A percentile compares a stretch with the other conserved stretches of the same genome.
Evolutionary conservation across 2,888 invertebrate genomes (phyloP).

Genomic region (Escarpia spicata): DNA sequence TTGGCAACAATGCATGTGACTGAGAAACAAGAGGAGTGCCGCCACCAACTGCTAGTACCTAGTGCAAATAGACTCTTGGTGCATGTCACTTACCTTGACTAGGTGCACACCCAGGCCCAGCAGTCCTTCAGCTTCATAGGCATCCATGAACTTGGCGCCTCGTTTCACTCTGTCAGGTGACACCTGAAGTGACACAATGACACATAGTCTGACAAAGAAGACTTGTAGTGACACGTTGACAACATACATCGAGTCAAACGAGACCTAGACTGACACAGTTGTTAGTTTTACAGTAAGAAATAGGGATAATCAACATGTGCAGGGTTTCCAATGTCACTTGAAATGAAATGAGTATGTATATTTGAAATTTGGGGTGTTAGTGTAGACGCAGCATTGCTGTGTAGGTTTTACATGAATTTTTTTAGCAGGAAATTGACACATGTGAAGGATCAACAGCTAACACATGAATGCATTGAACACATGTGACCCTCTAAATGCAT

Average conservation of each 20-base stretch:
- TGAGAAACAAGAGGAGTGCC: background rate
- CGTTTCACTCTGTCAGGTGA: slow-evolving; percentile 24
- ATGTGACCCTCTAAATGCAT: background rate
- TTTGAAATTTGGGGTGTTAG: no score
- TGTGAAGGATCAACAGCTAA: background rate
- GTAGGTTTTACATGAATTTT: no score
- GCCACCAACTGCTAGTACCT: background rate
- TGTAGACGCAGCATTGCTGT: no score
- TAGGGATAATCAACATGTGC: background rate
- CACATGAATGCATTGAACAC: background rate
- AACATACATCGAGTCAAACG: background rate
- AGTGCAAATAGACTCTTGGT: background rate
- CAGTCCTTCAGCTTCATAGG: slow-evolving; percentile 60
- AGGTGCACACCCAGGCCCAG: slow-evolving; percentile 59
- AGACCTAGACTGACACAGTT: background rate
- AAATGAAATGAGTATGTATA: no score
- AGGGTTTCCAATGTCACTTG: no score
- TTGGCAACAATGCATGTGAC: background rate
- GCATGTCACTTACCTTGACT: slow-evolving; percentile 53
- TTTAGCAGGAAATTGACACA: no score
- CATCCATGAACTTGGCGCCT: slow-evolving; percentile 50
- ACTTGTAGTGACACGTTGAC: background rate
- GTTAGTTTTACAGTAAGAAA: background rate
- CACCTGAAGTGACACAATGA: slow-evolving; percentile 31
- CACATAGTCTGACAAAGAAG: background rate